These are phyloP conservation scores for Cassiopea andromeda DNA, from an alignment of 30 jellyfish, hydroid and myxozoan genomes.

Conservation along the genomic window DNA sequence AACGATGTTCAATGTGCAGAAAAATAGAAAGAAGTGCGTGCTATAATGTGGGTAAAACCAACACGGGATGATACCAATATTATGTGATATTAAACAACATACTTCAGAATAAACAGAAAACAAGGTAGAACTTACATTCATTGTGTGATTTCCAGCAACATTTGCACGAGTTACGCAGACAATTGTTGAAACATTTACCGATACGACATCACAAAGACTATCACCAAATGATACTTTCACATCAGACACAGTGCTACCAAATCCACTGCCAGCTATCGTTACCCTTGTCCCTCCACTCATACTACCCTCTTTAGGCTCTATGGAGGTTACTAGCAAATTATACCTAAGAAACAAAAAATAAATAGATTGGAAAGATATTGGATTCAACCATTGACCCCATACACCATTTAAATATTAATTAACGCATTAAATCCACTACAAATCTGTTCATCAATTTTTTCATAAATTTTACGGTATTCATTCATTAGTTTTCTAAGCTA, in stretches of 20 bases:
- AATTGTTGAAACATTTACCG: slow-evolving; percentile 35
- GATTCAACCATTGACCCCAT: not conserved
- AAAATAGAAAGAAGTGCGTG: too few relatives aligned
- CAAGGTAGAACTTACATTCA: slow-evolving; percentile 39
- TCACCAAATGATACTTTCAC: slow-evolving; percentile 66
- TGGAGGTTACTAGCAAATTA: slow-evolving; percentile 36
- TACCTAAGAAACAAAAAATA: slow-evolving; percentile 20
- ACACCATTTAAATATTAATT: too few relatives aligned
- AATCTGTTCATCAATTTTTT: not conserved
- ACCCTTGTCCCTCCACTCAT: slow-evolving; percentile 79
- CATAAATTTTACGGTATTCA: not conserved
- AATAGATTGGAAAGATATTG: not conserved
- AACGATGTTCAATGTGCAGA: too few relatives aligned
- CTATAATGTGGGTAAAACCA: too few relatives aligned
- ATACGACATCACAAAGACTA: slow-evolving; percentile 43
- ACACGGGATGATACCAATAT: too few relatives aligned
- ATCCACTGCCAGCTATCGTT: slow-evolving; percentile 80
- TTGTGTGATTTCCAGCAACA: slow-evolving; percentile 30
- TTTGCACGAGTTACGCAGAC: slow-evolving; percentile 68
- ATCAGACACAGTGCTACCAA: slow-evolving; percentile 57
- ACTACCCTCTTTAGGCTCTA: slow-evolving; percentile 68
- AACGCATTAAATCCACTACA: too few relatives aligned
- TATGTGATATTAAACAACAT: too few relatives aligned
- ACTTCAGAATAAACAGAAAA: not conserved
- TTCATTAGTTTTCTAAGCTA: not conserved